A percentile compares a stretch with the other conserved stretches of the same genome.
These are phyloP conservation scores for Periophthalmus modestus DNA, from an alignment of 2,113 vertebrate genomes.

Conservation along the genomic window DNA sequence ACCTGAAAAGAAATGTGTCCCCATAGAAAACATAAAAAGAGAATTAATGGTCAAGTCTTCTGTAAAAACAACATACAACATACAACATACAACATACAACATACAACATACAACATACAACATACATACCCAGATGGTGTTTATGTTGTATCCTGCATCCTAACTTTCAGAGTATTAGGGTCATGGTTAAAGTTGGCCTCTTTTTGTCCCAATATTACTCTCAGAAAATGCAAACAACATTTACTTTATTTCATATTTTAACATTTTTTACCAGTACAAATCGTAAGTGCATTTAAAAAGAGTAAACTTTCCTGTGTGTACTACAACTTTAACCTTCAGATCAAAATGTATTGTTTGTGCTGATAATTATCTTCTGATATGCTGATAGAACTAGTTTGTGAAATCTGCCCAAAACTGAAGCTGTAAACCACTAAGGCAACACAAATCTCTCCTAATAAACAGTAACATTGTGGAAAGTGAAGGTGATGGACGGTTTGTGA, in stretches of 20 bases:
- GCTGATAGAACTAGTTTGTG: conserved; percentile 9
- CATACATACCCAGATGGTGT: too few species aligned
- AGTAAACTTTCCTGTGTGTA: conserved; percentile 38
- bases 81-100: too few species aligned
- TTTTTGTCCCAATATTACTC: conserved; percentile 14
- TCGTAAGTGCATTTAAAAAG: conserved; percentile 51
- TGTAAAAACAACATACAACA: too few species aligned
- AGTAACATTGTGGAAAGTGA: conserved; percentile 25
- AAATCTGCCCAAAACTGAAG: conserved; percentile 32
- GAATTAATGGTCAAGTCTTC: too few species aligned
- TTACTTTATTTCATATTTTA: conserved; percentile 59
- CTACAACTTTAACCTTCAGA: conserved; percentile 34
- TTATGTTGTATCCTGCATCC: not conserved
- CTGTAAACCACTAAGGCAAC: conserved; percentile 24
- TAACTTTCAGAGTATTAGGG: not conserved
- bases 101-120: too few species aligned
- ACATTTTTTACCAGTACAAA: conserved; percentile 63
- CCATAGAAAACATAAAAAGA: too few species aligned
- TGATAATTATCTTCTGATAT: conserved; percentile 35
- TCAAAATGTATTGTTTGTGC: conserved; percentile 13
- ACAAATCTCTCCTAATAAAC: conserved; percentile 20
- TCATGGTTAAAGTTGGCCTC: not conserved
- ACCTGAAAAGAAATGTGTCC: too few species aligned
- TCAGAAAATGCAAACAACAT: conserved; percentile 56
- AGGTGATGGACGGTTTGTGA: conserved; percentile 35